These are phyloP conservation scores for Cydia splendana DNA, from an alignment of 1,140 invertebrate genomes.

Conservation along the genomic window DNA sequence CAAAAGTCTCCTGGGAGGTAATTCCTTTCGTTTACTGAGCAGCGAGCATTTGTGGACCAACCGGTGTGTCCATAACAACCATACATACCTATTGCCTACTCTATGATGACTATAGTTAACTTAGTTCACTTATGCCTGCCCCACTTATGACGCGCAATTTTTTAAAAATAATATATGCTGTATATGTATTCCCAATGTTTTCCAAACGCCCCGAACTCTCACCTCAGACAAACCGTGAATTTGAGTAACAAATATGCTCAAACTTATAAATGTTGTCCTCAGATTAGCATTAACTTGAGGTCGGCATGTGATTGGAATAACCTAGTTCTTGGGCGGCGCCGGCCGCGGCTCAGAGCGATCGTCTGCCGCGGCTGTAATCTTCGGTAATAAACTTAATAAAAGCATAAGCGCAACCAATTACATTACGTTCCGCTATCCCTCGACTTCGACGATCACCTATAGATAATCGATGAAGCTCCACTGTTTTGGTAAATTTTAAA, in stretches of 20 bases:
- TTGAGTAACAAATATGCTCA: neutral
- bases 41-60: no score
- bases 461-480: conserved; percentile 33
- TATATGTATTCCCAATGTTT: no score
- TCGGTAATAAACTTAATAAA: conserved; percentile 50
- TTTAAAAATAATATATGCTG: no score
- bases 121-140: no score
- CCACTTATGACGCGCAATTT: no score
- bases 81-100: no score
- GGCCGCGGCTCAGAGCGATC: conserved; percentile 31
- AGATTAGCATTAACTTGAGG: neutral
- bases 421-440: conserved; percentile 34
- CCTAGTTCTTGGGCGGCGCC: neutral
- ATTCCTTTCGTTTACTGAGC: no score
- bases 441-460: conserved; percentile 31
- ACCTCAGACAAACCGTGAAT: neutral
- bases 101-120: no score
- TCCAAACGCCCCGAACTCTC: neutral
- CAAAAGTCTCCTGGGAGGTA: no score
- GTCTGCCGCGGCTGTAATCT: conserved; percentile 42
- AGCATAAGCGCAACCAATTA: conserved; percentile 42
- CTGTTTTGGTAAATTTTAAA: neutral
- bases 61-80: no score
- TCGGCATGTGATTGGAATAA: neutral
- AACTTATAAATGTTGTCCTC: neutral